Percentiles rank a stretch among this genome's conserved stretches.
Evolutionary conservation across 2,113 vertebrate species (phyloP).

Genomic region (Rhabdornis inornatus): DNA sequence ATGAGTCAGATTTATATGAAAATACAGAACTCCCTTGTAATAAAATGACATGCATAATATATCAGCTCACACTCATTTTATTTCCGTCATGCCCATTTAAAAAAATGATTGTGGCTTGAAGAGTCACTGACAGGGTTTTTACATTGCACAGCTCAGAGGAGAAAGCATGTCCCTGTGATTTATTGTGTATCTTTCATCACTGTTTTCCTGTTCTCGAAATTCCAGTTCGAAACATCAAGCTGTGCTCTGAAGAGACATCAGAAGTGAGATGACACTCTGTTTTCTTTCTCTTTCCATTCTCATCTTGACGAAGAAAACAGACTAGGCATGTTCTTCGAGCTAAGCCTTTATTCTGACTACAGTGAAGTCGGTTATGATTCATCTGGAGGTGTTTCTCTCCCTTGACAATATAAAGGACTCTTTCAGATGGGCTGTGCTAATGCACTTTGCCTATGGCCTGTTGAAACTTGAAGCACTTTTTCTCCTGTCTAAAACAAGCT

Average conservation of each 20-base stretch:
- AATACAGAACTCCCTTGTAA: background rate
- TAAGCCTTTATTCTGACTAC: slow-evolving; percentile 2
- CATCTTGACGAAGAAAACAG: background rate
- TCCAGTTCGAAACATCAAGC: background rate
- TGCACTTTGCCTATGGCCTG: background rate
- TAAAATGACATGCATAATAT: background rate
- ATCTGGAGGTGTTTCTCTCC: slow-evolving; percentile 26
- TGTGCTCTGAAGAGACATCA: background rate
- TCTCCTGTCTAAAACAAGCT: background rate
- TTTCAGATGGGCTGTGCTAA: background rate
- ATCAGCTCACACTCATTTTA: background rate
- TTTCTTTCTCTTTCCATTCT: background rate
- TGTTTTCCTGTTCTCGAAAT: background rate
- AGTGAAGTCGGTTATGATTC: background rate
- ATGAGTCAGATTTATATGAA: background rate
- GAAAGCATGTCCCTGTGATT: background rate
- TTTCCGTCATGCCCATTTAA: background rate
- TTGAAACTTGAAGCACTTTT: background rate
- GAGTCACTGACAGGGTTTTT: background rate
- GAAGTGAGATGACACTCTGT: background rate
- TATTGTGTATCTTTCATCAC: background rate
- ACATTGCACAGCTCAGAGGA: background rate
- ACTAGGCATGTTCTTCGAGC: background rate
- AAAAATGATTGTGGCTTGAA: background rate
- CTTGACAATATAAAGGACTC: background rate